Conservation (phyloP, 2,797 vertebrate species). For the Syngnathus acus region DNA sequence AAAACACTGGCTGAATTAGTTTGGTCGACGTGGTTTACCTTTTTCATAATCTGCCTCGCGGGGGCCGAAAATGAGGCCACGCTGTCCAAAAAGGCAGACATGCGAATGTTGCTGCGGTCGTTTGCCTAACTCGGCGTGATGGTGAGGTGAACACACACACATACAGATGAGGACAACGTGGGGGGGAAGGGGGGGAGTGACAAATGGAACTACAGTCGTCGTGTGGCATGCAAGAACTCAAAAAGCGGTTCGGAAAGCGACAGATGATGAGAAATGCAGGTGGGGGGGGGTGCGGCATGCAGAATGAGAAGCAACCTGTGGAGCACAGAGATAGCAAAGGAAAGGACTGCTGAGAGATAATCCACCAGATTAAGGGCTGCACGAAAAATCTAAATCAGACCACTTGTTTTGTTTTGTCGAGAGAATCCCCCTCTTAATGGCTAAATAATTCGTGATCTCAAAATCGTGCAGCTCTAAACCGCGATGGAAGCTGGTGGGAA, state of each 20-base stretch:
- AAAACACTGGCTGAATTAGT: constrained; percentile 24
- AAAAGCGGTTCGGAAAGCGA: constrained; percentile 20
- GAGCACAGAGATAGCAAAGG: constrained; percentile 18
- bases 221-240: constrained; percentile 20
- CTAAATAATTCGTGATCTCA: neutral
- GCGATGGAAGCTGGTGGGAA: constrained; percentile 20
- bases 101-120: constrained; percentile 79
- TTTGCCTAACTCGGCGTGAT: constrained; percentile 73
- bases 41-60: constrained; percentile 77
- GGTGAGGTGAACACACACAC: constrained; percentile 47
- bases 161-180: constrained; percentile 52
- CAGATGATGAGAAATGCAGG: constrained; percentile 14
- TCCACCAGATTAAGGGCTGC: constrained; percentile 12
- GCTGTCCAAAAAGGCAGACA: constrained; percentile 85
- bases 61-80: constrained; percentile 73
- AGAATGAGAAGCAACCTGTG: constrained; percentile 12
- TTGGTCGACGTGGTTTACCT: constrained; percentile 73
- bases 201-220: constrained; percentile 29
- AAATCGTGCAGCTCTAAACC: constrained; percentile 4
- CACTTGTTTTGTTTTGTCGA: neutral
- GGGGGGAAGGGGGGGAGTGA: constrained; percentile 24
- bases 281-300: constrained; percentile 7
- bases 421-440: neutral
- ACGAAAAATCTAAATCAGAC: constrained; percentile 3
- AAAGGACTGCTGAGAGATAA: constrained; percentile 11